Evolutionary conservation across 2,888 invertebrate species (phyloP).

Genomic region (Scaptomyza tumidula): DNA sequence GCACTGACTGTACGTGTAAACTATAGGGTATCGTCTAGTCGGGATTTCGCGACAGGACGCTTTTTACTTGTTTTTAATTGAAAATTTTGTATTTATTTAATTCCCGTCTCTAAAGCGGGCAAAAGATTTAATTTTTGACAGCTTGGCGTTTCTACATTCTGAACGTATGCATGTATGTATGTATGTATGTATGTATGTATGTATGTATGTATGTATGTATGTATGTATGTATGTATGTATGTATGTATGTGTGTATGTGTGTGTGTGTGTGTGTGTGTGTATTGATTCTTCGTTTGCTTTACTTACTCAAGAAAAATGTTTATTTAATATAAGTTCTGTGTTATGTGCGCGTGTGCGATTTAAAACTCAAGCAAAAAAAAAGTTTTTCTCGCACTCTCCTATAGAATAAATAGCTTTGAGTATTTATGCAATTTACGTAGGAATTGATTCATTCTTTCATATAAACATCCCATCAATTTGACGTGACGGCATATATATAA

Average conservation of each 20-base stretch:
- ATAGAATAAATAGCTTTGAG: neutral
- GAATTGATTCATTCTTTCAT: slow-evolving; percentile 71
- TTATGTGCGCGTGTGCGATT: slow-evolving; percentile 18
- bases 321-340: slow-evolving; percentile 60
- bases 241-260: slow-evolving; percentile 14
- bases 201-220: slow-evolving; percentile 10
- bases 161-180: slow-evolving; percentile 20
- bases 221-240: slow-evolving; percentile 16
- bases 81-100: slow-evolving; percentile 70
- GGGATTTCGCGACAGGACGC: no score
- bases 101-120: slow-evolving; percentile 47
- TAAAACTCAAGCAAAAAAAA: slow-evolving; percentile 27
- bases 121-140: slow-evolving; percentile 72
- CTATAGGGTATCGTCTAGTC: no score
- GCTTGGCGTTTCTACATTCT: slow-evolving; percentile 60
- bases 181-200: slow-evolving; percentile 17
- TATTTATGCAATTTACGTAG: slow-evolving; percentile 66
- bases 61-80: no score
- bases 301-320: slow-evolving; percentile 61
- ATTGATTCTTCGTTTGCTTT: slow-evolving; percentile 35
- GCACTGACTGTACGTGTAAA: no score
- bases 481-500: slow-evolving; percentile 56
- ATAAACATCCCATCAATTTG: slow-evolving; percentile 75
- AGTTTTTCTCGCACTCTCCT: slow-evolving; percentile 14
- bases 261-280: slow-evolving; percentile 18